Conservation (phyloP, 2,797 vertebrate genomes). For the Acrocephalus scirpaceus region DNA sequence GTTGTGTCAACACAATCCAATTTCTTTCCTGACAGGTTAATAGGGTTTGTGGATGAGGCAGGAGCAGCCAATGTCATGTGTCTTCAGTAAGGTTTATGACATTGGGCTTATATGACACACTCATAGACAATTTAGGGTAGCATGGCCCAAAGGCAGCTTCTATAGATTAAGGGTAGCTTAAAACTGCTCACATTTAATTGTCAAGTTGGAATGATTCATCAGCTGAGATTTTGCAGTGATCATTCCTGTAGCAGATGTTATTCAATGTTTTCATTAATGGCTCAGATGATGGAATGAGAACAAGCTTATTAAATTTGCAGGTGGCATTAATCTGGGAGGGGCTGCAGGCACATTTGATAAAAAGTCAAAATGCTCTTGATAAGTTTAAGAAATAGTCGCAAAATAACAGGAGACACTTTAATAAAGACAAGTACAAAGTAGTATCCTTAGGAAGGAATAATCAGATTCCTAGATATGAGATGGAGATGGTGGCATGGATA, state of each 20-base stretch:
- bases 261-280: conserved; percentile 59
- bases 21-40: conserved; percentile 39
- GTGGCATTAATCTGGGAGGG: conserved; percentile 44
- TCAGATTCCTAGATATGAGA: background rate
- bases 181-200: conserved; percentile 37
- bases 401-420: background rate
- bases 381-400: conserved; percentile 16
- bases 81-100: background rate
- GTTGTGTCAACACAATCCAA: background rate
- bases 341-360: background rate
- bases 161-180: conserved; percentile 5
- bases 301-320: conserved; percentile 54
- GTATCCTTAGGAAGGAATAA: background rate
- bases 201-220: conserved; percentile 45
- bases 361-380: background rate
- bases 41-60: conserved; percentile 5
- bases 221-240: conserved; percentile 41
- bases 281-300: conserved; percentile 44
- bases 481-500: background rate
- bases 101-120: background rate
- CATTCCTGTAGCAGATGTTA: conserved; percentile 47
- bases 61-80: background rate
- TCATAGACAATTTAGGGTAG: background rate
- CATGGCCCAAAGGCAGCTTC: background rate
- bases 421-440: background rate